These are phyloP conservation scores for Oasisia sp. DNA, from an alignment of 2,888 invertebrate genomes.

Conservation along the genomic window DNA sequence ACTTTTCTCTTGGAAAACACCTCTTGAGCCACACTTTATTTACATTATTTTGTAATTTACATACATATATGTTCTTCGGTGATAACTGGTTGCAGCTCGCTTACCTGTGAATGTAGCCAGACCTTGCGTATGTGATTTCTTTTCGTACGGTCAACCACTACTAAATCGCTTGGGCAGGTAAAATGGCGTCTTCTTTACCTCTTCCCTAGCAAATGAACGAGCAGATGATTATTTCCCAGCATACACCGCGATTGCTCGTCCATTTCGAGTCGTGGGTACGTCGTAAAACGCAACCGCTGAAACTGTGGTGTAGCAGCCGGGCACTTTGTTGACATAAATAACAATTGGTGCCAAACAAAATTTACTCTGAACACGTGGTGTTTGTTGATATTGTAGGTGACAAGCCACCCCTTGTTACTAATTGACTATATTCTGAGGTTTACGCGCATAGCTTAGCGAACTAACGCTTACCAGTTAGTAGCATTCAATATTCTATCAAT, in stretches of 20 bases:
- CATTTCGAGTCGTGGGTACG: neutral
- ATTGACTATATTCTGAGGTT: neutral
- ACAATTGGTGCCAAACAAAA: constrained; percentile 18
- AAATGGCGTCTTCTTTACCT: constrained; percentile 13
- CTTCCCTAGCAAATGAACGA: constrained; percentile 6
- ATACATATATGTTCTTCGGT: neutral
- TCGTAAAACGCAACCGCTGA: constrained; percentile 11
- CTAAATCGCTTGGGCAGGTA: constrained; percentile 10
- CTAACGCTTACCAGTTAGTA: constrained; percentile 1
- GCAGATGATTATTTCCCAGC: neutral
- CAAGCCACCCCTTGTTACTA: neutral
- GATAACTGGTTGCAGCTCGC: neutral
- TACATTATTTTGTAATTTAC: neutral
- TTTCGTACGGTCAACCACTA: neutral
- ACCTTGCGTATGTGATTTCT: neutral
- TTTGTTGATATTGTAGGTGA: constrained; percentile 17
- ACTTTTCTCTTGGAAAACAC: neutral
- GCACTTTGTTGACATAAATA: constrained; percentile 18
- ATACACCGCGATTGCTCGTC: neutral
- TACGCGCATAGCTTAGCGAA: neutral
- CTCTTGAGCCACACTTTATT: neutral
- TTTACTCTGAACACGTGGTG: constrained; percentile 8
- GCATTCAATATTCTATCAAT: neutral
- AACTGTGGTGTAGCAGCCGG: constrained; percentile 17
- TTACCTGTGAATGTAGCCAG: constrained; percentile 17